Percentiles rank a stretch among this genome's conserved stretches.
phyloP scores from a whole-genome alignment of 2,888 invertebrate species.

The Malacosoma neustria region DNA sequence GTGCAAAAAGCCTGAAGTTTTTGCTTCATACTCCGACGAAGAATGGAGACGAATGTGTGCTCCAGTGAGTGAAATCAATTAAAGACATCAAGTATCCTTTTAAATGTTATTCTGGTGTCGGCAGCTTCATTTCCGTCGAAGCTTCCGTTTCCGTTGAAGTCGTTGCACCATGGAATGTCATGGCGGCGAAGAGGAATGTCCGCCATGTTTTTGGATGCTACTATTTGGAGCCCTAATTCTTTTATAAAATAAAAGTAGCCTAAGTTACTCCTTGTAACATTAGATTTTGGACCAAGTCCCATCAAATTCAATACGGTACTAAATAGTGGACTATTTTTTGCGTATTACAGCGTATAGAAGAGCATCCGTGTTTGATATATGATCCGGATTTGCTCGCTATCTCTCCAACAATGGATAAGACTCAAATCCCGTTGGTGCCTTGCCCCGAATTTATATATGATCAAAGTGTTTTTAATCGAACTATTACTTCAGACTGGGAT shows the following conservation, averaged over 20 bases:
- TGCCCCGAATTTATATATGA: constrained; percentile 71
- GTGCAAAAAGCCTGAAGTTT: constrained; percentile 56
- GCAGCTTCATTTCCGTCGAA: too few species aligned
- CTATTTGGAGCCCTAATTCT: too few species aligned
- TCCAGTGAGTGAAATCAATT: constrained; percentile 52
- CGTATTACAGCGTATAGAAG: constrained; percentile 38
- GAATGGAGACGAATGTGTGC: constrained; percentile 58
- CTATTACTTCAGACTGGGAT: constrained; percentile 79
- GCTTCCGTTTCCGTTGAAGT: too few species aligned
- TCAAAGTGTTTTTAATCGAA: constrained; percentile 69
- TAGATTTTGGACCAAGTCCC: too few species aligned
- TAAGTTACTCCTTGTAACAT: too few species aligned
- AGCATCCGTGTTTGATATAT: constrained; percentile 54
- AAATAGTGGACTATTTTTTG: constrained; percentile 4
- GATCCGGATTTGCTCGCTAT: constrained; percentile 46
- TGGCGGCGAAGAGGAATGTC: too few species aligned
- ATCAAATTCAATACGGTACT: too few species aligned
- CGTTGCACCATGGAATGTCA: too few species aligned
- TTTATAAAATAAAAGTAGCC: too few species aligned
- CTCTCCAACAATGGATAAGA: constrained; percentile 31
- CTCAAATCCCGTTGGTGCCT: constrained; percentile 40
- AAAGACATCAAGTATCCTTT: too few species aligned
- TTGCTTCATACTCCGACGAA: constrained; percentile 30
- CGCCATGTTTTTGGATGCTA: too few species aligned
- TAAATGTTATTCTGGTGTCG: too few species aligned